Conservation (phyloP, 2,888 invertebrate species). For the Acleris holmiana region DNA sequence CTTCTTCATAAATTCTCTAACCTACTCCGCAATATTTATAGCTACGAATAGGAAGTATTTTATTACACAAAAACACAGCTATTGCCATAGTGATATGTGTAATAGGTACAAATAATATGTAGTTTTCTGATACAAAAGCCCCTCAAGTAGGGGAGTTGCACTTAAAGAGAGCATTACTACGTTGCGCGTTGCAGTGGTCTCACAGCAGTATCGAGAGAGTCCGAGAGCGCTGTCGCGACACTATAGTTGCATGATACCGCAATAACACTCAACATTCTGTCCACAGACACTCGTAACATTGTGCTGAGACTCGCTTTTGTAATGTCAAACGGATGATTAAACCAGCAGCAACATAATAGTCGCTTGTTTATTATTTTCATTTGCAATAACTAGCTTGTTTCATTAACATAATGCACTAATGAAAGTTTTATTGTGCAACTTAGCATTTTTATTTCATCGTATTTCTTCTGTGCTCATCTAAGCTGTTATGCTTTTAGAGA, state of each 20-base stretch:
- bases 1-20: not conserved
- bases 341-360: slow-evolving; percentile 8
- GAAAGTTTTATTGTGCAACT: not conserved
- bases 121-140: slow-evolving; percentile 32
- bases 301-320: slow-evolving; percentile 28
- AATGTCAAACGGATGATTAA: slow-evolving; percentile 15
- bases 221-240: slow-evolving; percentile 50
- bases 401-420: not conserved
- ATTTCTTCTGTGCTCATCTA: not conserved
- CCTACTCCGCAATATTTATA: not conserved
- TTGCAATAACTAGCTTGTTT: not conserved
- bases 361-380: slow-evolving; percentile 6
- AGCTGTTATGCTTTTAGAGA: not conserved
- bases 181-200: slow-evolving; percentile 58
- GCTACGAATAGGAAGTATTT: no score
- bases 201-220: slow-evolving; percentile 48
- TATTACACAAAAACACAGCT: no score
- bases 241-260: slow-evolving; percentile 59
- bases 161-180: slow-evolving; percentile 67
- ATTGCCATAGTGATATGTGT: no score
- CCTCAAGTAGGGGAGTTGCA: slow-evolving; percentile 27
- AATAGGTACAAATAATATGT: not conserved
- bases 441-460: not conserved
- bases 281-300: slow-evolving; percentile 56
- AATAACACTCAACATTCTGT: slow-evolving; percentile 63